These are phyloP conservation scores for Pristionchus arcanus DNA, from an alignment of 2,888 invertebrate genomes.

Conservation along the genomic window DNA sequence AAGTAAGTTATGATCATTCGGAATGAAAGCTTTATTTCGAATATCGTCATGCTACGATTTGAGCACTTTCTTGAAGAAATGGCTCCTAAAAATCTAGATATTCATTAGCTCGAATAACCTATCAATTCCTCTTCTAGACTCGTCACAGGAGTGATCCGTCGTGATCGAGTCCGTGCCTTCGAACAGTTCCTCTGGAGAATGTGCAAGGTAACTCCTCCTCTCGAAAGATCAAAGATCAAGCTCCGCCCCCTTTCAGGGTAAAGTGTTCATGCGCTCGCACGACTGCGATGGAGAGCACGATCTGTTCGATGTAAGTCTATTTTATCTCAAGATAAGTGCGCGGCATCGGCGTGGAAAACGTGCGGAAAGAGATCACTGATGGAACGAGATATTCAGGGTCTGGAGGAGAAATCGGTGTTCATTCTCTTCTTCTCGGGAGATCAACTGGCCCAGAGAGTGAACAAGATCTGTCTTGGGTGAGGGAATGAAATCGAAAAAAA, in stretches of 20 bases:
- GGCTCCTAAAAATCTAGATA: too few species aligned
- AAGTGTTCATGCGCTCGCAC: constrained; percentile 82
- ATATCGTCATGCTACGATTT: too few species aligned
- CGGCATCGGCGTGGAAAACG: not conserved
- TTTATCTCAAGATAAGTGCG: not conserved
- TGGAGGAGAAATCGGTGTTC: constrained; percentile 90
- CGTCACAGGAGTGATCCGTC: constrained; percentile 83
- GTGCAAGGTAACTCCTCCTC: constrained; percentile 89
- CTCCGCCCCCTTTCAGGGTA: constrained; percentile 22
- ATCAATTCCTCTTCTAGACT: not conserved
- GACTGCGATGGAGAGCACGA: constrained; percentile 65
- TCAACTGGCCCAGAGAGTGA: constrained; percentile 83
- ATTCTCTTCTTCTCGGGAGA: constrained; percentile 89
- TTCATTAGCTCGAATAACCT: not conserved
- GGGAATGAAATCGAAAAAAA: not conserved
- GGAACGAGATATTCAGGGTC: not conserved
- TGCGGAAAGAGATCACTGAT: not conserved
- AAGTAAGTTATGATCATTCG: not conserved
- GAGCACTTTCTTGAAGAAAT: too few species aligned
- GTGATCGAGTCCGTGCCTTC: constrained; percentile 94
- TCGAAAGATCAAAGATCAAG: constrained; percentile 12
- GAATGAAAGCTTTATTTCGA: too few species aligned
- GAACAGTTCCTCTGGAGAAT: constrained; percentile 98
- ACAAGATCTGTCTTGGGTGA: constrained; percentile 53
- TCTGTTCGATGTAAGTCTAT: constrained; percentile 59